Percentiles rank a stretch among this genome's conserved stretches.
Conservation (phyloP, 2,113 vertebrate genomes). For the Dissostichus mawsoni region DNA sequence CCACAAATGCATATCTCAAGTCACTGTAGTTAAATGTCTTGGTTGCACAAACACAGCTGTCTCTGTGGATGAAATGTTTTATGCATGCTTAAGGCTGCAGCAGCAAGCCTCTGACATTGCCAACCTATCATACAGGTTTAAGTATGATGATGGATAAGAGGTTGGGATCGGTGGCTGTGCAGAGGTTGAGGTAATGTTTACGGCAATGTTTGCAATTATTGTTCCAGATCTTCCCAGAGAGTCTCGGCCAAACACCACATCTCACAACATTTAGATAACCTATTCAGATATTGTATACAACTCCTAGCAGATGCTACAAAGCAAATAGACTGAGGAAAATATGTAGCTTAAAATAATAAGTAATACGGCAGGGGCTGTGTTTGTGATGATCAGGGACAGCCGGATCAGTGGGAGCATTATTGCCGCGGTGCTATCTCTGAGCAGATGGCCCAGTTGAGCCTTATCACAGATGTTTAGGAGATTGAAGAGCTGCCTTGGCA, state of each 20-base stretch:
- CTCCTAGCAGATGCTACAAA: conserved; percentile 3
- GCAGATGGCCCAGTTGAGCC: conserved; percentile 68
- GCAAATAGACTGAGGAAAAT: conserved; percentile 2
- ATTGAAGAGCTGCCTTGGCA: conserved; percentile 61
- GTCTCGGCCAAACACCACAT: conserved; percentile 1
- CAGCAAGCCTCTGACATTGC: background rate
- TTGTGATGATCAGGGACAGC: conserved; percentile 46
- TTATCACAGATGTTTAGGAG: conserved; percentile 73
- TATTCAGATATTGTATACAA: conserved; percentile 12
- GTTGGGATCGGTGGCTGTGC: background rate
- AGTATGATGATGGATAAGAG: background rate
- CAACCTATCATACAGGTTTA: background rate
- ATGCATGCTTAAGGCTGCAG: background rate
- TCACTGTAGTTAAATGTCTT: background rate
- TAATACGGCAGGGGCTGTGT: background rate
- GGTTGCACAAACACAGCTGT: background rate
- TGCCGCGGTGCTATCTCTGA: conserved; percentile 51
- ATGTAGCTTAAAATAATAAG: conserved; percentile 16
- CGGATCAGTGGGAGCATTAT: conserved; percentile 57
- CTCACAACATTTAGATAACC: background rate
- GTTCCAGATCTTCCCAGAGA: conserved; percentile 18
- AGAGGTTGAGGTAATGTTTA: background rate
- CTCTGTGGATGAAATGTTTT: background rate
- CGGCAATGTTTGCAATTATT: background rate
- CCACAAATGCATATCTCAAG: background rate